phyloP scores from a whole-genome alignment of 1,140 invertebrate genomes.

The Coenobita brevimanus region DNA sequence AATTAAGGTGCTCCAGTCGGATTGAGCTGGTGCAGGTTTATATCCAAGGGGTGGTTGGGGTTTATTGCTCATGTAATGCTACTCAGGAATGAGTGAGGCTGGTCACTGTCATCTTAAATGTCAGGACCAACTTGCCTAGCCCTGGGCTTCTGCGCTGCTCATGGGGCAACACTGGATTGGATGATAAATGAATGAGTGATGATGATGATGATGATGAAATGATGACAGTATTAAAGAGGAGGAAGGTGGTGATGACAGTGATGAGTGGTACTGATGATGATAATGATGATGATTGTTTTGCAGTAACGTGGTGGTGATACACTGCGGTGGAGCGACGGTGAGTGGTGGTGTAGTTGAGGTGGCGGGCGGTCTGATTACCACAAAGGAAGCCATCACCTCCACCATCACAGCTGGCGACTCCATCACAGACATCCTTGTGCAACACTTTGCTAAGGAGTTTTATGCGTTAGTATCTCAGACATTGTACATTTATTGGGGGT shows the following conservation, averaged over 20 bases:
- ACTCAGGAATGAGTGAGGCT: no score
- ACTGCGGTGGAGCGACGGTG: slow-evolving; percentile 53
- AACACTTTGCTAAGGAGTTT: slow-evolving; percentile 67
- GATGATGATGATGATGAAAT: neutral
- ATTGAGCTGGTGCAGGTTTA: no score
- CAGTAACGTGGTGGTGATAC: slow-evolving; percentile 54
- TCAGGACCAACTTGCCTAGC: no score
- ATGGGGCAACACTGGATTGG: no score
- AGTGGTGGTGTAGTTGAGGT: slow-evolving; percentile 55
- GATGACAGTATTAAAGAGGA: neutral
- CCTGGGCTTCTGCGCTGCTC: no score
- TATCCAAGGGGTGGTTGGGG: no score
- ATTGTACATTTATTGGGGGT: neutral
- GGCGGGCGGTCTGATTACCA: slow-evolving; percentile 45
- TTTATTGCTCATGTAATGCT: no score
- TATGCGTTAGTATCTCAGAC: slow-evolving; percentile 43
- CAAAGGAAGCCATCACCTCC: slow-evolving; percentile 52
- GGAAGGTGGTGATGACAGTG: neutral
- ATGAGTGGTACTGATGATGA: neutral
- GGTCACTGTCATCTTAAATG: no score
- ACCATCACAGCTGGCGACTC: slow-evolving; percentile 45
- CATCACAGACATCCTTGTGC: slow-evolving; percentile 55
- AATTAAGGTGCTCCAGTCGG: no score
- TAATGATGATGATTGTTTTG: neutral
- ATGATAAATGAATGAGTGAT: no score